Percentiles rank a stretch among this genome's conserved stretches.
These are phyloP conservation scores for Valencia hispanica DNA, from an alignment of 2,797 vertebrate species.

Conservation along the genomic window DNA sequence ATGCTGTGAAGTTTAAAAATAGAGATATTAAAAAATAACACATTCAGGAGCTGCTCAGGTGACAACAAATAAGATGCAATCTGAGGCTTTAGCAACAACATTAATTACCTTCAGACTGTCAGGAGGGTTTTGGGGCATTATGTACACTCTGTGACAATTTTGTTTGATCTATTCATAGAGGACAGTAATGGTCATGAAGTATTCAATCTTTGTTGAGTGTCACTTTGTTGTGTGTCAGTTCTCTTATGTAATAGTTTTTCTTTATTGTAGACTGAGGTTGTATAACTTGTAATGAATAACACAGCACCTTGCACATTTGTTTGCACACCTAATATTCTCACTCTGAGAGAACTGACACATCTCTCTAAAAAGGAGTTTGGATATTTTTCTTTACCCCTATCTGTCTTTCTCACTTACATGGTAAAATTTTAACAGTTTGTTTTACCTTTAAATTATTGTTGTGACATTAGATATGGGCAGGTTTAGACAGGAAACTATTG, in stretches of 20 bases:
- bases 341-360: background rate
- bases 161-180: background rate
- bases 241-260: too few species aligned
- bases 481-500: background rate
- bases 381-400: too few species aligned
- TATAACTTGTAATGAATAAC: background rate
- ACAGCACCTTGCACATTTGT: background rate
- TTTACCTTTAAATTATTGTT: too few species aligned
- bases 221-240: background rate
- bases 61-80: slow-evolving; percentile 18
- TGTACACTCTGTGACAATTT: background rate
- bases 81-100: slow-evolving; percentile 20
- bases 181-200: background rate
- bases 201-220: background rate
- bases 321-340: background rate
- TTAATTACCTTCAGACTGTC: slow-evolving; percentile 36
- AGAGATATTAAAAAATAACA: slow-evolving; percentile 19
- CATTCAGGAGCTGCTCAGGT: slow-evolving; percentile 11
- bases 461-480: too few species aligned
- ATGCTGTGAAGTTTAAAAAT: slow-evolving; percentile 4
- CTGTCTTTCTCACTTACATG: too few species aligned
- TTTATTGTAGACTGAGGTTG: background rate
- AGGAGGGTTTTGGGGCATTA: background rate
- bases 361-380: background rate
- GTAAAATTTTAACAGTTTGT: too few species aligned